These are phyloP conservation scores for Drosophila arawakana DNA, from an alignment of 1,140 invertebrate species.

Conservation along the genomic window DNA sequence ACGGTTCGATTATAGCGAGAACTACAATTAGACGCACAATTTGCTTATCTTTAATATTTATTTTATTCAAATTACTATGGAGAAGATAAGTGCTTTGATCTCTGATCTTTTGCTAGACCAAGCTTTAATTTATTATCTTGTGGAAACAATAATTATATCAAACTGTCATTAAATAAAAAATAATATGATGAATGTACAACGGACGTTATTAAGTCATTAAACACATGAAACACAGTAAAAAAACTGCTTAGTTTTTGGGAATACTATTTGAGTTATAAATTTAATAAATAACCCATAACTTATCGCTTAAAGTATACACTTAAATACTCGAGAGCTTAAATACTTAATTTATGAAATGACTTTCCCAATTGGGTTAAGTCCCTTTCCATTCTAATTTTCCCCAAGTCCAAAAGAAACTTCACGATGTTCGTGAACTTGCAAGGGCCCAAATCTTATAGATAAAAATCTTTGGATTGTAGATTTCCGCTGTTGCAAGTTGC, in stretches of 20 bases:
- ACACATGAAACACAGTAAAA: background rate
- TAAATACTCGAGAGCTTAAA: background rate
- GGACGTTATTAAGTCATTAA: conserved; percentile 6
- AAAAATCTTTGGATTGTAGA: conserved; percentile 47
- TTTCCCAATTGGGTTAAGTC: conserved; percentile 17
- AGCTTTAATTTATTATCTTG: background rate
- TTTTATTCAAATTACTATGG: conserved; percentile 16
- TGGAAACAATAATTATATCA: conserved; percentile 6
- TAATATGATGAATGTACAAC: background rate
- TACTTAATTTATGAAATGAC: background rate
- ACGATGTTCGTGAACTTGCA: conserved; percentile 32
- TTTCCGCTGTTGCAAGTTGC: conserved; percentile 63
- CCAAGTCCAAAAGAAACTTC: conserved; percentile 7
- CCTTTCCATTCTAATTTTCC: background rate
- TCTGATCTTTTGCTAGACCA: background rate
- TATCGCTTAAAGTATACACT: background rate
- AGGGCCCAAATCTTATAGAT: conserved; percentile 55
- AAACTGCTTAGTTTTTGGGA: too few relatives aligned
- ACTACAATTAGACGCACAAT: conserved; percentile 10
- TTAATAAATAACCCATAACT: background rate
- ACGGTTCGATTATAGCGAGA: conserved; percentile 6
- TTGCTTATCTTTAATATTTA: conserved; percentile 9
- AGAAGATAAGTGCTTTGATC: conserved; percentile 3
- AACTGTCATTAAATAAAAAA: conserved; percentile 4
- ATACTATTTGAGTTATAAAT: too few relatives aligned